Conservation (phyloP, 1,140 invertebrate species). For the Macrosteles quadrilineatus region DNA sequence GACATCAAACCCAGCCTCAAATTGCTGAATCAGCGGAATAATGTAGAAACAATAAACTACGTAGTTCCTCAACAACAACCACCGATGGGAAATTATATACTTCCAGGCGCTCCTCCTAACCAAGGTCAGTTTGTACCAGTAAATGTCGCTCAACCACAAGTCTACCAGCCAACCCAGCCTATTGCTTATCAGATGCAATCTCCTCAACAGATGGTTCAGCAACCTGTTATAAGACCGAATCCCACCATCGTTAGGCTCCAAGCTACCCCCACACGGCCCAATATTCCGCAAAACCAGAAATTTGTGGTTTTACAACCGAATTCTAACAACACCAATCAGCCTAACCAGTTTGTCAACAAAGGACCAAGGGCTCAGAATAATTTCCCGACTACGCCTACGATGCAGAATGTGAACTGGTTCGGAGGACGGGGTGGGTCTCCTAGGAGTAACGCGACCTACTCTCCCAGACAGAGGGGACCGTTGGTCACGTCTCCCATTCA, state of each 20-base stretch:
- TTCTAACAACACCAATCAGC: not conserved
- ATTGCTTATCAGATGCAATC: constrained; percentile 1
- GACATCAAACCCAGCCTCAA: constrained; percentile 9
- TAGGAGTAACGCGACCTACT: not conserved
- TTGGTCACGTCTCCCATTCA: too few relatives aligned
- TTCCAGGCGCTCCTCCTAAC: not conserved
- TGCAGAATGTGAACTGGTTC: constrained; percentile 25
- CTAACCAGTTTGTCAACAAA: constrained; percentile 16
- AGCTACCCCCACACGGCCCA: not conserved
- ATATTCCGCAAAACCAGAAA: not conserved
- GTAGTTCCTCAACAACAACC: not conserved
- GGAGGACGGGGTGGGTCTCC: not conserved
- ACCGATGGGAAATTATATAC: not conserved
- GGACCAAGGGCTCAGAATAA: not conserved
- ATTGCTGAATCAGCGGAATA: not conserved
- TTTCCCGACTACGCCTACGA: constrained; percentile 15
- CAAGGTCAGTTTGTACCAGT: constrained; percentile 10
- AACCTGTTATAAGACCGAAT: not conserved
- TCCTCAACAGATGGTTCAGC: not conserved
- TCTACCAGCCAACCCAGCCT: constrained; percentile 6
- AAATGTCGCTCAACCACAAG: constrained; percentile 7
- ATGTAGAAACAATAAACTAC: constrained; percentile 7
- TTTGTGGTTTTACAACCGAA: constrained; percentile 7
- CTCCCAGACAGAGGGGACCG: constrained; percentile 11
- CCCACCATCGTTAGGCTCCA: not conserved